These are phyloP conservation scores for Pristionchus maxplancki DNA, from an alignment of 2,888 invertebrate species.

Conservation along the genomic window DNA sequence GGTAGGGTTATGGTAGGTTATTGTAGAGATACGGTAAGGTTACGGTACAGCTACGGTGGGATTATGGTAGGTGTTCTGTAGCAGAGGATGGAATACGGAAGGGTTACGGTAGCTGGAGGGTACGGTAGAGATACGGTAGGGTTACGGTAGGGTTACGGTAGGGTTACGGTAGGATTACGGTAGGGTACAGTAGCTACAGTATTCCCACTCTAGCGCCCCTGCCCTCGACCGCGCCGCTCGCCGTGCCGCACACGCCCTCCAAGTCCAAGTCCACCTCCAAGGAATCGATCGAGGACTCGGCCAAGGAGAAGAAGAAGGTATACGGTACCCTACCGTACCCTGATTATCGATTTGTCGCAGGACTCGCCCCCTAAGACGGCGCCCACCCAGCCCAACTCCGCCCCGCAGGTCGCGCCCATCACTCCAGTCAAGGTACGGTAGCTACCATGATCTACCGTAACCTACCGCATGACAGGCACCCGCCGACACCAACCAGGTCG, in stretches of 20 bases:
- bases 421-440: neutral
- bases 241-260: conserved; percentile 31
- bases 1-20: neutral
- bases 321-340: neutral
- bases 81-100: too few species aligned
- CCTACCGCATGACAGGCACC: neutral
- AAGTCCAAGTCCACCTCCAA: neutral
- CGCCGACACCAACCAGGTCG: neutral
- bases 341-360: neutral
- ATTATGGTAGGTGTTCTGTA: too few species aligned
- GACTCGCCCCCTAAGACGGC: neutral
- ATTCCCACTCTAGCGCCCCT: conserved; percentile 1
- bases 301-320: neutral
- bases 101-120: neutral
- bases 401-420: neutral
- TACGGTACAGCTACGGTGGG: neutral
- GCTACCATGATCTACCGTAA: neutral
- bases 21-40: neutral
- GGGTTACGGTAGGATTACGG: neutral
- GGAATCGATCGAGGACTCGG: neutral
- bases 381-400: neutral
- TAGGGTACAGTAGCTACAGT: neutral
- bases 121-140: neutral
- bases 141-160: neutral
- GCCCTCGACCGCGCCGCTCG: neutral